Conservation (phyloP, 2,113 vertebrate species). For the Centrocercus urophasianus region DNA sequence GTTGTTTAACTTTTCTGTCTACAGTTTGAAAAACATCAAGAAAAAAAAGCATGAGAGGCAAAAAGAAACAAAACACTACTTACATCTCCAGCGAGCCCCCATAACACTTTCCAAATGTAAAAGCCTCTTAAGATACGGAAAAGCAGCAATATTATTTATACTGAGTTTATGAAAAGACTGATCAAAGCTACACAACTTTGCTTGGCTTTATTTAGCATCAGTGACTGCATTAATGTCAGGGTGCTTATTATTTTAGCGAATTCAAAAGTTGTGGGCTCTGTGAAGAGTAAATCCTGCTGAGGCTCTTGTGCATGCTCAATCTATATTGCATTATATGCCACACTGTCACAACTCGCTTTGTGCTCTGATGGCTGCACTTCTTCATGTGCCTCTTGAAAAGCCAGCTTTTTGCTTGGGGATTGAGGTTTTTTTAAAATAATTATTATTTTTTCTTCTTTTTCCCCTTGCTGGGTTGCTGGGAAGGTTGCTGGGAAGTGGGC, state of each 20-base stretch:
- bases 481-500: neutral
- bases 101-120: constrained; percentile 36
- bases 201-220: neutral
- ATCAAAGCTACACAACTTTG: constrained; percentile 49
- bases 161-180: constrained; percentile 53
- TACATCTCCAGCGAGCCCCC: neutral
- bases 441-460: neutral
- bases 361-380: neutral
- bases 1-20: constrained; percentile 49
- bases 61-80: constrained; percentile 9
- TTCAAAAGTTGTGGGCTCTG: constrained; percentile 40
- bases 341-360: neutral
- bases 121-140: constrained; percentile 39
- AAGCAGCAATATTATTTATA: constrained; percentile 36
- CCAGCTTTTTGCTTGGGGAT: neutral
- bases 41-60: neutral
- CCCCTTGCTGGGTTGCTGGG: neutral
- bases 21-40: neutral
- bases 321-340: neutral
- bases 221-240: constrained; percentile 55
- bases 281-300: neutral
- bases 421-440: neutral
- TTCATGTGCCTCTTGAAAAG: neutral
- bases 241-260: constrained; percentile 58
- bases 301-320: neutral